A percentile compares a stretch with the other conserved stretches of the same genome.
Evolutionary conservation across 2,797 vertebrate genomes (phyloP).

Genomic region (Orientallactaga sibirica): DNA sequence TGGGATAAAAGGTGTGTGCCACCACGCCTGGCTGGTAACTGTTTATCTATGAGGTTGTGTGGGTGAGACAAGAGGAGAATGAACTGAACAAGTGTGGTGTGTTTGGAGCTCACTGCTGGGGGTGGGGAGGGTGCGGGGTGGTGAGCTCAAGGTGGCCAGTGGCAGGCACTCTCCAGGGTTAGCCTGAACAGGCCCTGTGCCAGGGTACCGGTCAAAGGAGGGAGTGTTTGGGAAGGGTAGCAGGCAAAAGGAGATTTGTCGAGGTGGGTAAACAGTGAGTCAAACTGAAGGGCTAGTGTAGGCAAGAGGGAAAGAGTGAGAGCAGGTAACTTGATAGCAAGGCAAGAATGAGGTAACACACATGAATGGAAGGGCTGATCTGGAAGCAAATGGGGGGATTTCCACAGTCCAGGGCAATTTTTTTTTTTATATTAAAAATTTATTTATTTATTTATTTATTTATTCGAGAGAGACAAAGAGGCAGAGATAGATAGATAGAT

Average conservation of each 20-base stretch:
- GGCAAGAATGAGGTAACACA: neutral
- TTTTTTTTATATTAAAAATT: neutral
- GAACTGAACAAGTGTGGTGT: neutral
- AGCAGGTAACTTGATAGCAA: neutral
- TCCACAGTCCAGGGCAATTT: neutral
- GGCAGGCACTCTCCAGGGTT: neutral
- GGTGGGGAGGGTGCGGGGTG: too few relatives aligned
- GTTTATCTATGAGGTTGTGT: neutral
- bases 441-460: too few relatives aligned
- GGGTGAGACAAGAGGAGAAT: neutral
- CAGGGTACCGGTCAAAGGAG: neutral
- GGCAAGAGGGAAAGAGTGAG: neutral
- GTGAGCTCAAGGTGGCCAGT: neutral
- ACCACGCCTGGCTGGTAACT: neutral
- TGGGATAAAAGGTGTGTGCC: too few relatives aligned
- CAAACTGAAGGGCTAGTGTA: neutral
- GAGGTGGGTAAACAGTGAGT: neutral
- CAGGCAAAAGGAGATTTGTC: neutral
- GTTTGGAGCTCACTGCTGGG: neutral
- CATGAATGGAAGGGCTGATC: neutral
- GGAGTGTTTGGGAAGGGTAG: neutral
- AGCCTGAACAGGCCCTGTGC: neutral
- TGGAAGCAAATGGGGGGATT: constrained; percentile 8
- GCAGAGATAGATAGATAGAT: too few relatives aligned
- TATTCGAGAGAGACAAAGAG: too few relatives aligned